phyloP scores from a whole-genome alignment of 2,797 vertebrate species.

The Pagetopsis macropterus region DNA sequence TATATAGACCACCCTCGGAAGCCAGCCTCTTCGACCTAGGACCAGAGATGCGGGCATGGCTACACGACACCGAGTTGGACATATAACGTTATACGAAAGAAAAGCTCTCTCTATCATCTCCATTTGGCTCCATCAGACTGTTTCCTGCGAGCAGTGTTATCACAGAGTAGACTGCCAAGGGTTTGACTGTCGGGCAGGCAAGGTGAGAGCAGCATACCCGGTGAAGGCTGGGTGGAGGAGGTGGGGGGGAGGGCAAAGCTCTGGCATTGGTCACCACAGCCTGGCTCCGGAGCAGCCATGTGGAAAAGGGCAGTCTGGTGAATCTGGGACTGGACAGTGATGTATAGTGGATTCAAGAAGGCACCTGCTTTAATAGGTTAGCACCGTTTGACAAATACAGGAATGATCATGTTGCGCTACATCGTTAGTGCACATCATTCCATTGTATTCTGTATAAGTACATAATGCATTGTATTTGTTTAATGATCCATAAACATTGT shows the following conservation, averaged over 20 bases:
- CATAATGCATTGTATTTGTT: slow-evolving; percentile 4
- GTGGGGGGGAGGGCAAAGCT: slow-evolving; percentile 68
- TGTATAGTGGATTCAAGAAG: slow-evolving; percentile 28
- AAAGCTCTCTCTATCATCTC: slow-evolving; percentile 22
- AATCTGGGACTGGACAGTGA: slow-evolving; percentile 44
- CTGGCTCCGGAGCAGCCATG: slow-evolving; percentile 68
- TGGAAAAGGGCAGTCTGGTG: slow-evolving; percentile 81
- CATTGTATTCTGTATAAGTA: slow-evolving; percentile 13
- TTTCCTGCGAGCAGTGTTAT: slow-evolving; percentile 25
- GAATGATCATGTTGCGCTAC: neutral
- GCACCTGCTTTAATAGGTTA: slow-evolving; percentile 27
- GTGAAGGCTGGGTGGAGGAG: slow-evolving; percentile 39
- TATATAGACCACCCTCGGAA: too few species aligned
- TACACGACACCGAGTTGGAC: too few species aligned
- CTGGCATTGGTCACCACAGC: slow-evolving; percentile 66
- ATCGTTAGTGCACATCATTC: slow-evolving; percentile 4
- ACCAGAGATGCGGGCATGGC: too few species aligned
- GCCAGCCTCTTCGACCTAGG: too few species aligned
- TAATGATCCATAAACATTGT: slow-evolving; percentile 5
- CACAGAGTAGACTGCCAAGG: slow-evolving; percentile 3
- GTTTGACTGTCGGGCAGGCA: slow-evolving; percentile 44
- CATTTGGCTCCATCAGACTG: neutral
- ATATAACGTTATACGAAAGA: too few species aligned
- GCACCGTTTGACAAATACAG: slow-evolving; percentile 33
- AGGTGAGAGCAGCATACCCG: slow-evolving; percentile 47